Evolutionary conservation across 2,113 vertebrate species (phyloP).

Genomic region (Jaculus jaculus): DNA sequence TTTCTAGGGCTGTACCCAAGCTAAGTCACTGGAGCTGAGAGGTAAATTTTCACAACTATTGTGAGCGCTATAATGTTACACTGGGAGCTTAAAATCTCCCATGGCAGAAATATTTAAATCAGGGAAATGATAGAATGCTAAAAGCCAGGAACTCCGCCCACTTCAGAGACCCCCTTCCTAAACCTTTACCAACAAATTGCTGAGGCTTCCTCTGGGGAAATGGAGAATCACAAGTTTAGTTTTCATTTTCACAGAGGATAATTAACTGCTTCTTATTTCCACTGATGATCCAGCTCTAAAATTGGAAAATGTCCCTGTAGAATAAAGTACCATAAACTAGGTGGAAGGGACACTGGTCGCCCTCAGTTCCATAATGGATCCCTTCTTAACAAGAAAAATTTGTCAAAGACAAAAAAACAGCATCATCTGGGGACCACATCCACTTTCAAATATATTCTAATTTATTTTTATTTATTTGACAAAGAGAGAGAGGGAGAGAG

Average conservation of each 20-base stretch:
- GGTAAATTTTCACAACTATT: background rate
- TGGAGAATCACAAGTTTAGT: background rate
- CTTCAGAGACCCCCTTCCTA: background rate
- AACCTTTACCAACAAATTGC: background rate
- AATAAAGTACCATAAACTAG: background rate
- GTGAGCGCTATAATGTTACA: background rate
- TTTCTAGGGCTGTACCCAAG: background rate
- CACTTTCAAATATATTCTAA: background rate
- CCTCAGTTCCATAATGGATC: background rate
- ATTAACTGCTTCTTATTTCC: background rate
- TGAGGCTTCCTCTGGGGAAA: background rate
- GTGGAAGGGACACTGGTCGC: background rate
- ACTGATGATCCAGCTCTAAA: background rate
- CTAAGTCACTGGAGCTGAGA: no score
- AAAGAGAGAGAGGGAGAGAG: no score
- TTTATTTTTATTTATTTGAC: no score
- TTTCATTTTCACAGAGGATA: background rate
- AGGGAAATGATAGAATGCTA: background rate
- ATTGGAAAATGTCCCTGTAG: background rate
- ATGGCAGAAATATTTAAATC: background rate
- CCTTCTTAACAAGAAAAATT: background rate
- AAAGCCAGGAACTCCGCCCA: background rate
- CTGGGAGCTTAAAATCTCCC: background rate
- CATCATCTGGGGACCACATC: background rate
- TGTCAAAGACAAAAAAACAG: background rate